These are phyloP conservation scores for mouse (Mus musculus) DNA, from an alignment of 2,113 vertebrate genomes.

Conservation along the genomic window DNA sequence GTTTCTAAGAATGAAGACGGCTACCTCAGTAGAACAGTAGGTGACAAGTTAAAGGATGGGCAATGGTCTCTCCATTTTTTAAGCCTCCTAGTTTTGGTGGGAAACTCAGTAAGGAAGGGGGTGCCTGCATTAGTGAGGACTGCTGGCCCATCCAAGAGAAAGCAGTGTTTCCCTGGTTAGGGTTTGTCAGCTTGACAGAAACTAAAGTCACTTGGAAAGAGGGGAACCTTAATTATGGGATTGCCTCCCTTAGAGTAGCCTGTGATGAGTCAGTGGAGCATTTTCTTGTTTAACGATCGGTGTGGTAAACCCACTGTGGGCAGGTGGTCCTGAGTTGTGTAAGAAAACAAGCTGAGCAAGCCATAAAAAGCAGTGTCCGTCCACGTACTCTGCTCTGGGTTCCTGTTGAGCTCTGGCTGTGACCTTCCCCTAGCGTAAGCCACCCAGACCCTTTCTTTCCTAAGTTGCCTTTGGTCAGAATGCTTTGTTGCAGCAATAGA, in stretches of 20 bases:
- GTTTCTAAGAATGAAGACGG: conserved; percentile 2
- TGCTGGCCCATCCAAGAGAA: neutral
- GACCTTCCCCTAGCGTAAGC: neutral
- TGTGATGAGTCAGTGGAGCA: neutral
- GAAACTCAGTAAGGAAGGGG: neutral
- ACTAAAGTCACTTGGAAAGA: neutral
- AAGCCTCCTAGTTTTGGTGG: neutral
- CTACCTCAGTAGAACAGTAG: neutral
- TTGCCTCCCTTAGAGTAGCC: neutral
- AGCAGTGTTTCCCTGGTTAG: neutral
- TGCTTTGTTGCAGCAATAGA: neutral
- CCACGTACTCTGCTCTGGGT: neutral
- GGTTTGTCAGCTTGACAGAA: neutral
- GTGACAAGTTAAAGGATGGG: neutral
- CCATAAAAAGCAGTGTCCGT: neutral
- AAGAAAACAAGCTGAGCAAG: neutral
- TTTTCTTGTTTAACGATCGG: neutral
- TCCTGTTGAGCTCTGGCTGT: no score
- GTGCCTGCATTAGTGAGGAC: neutral
- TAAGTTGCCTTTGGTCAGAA: neutral
- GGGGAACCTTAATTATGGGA: neutral
- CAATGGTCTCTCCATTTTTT: conserved; percentile 29
- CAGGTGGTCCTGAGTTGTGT: neutral
- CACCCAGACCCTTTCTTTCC: neutral
- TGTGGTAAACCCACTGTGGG: neutral